These are phyloP conservation scores for Pao palembangensis DNA, from an alignment of 2,113 vertebrate genomes.

Conservation along the genomic window DNA sequence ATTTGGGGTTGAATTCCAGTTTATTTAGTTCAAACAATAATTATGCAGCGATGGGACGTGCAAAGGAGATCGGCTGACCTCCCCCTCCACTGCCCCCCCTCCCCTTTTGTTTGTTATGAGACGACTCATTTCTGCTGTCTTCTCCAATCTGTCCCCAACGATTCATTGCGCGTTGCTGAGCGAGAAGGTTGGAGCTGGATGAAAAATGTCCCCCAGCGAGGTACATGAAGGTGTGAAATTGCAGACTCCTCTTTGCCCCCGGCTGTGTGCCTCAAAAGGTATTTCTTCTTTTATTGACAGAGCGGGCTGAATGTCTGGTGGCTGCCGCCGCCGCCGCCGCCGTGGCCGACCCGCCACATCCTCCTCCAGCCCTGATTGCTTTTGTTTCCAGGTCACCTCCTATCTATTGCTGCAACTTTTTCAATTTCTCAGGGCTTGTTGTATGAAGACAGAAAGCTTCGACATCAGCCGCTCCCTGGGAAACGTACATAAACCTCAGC, in stretches of 20 bases:
- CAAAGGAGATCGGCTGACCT: constrained; percentile 14
- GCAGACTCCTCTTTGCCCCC: constrained; percentile 64
- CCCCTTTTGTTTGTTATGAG: constrained; percentile 17
- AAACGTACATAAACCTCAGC: constrained; percentile 37
- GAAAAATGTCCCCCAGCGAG: constrained; percentile 58
- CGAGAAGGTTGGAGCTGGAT: constrained; percentile 26
- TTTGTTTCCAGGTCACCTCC: constrained; percentile 79
- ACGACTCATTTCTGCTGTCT: constrained; percentile 25
- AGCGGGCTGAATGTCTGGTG: constrained; percentile 46
- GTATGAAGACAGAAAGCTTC: constrained; percentile 72
- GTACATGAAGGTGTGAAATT: constrained; percentile 69
- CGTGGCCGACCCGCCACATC: constrained; percentile 21
- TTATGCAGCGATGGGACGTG: constrained; percentile 80
- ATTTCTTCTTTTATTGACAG: constrained; percentile 73
- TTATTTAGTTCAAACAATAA: constrained; percentile 88
- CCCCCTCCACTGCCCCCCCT: constrained; percentile 3
- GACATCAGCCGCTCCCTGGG: constrained; percentile 2
- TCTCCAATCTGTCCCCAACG: constrained; percentile 13
- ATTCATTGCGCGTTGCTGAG: constrained; percentile 14
- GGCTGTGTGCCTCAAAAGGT: constrained; percentile 52
- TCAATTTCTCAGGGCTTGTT: constrained; percentile 82
- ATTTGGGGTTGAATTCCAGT: constrained; percentile 87
- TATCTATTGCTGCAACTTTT: constrained; percentile 78
- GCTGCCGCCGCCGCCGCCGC: constrained; percentile 3
- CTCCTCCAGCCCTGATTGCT: constrained; percentile 69